Base-by-base conservation (phyloP, 2,888 invertebrate species). In the Petrolisthes manimaculis region DNA sequence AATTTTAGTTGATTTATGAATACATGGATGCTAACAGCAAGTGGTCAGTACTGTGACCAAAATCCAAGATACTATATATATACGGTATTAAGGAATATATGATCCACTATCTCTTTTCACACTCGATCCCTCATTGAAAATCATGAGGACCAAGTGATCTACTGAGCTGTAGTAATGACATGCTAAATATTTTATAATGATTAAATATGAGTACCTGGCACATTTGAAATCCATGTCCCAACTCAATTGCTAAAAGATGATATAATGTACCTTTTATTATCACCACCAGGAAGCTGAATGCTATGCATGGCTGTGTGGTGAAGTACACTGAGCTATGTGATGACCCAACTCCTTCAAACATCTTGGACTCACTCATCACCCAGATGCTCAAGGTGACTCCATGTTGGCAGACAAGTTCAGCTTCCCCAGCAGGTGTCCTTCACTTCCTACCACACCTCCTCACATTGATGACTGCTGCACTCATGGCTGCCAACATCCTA, bases 321-420 rank as follows among this genome's bases (percentile, higher is more conserved):
- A 61, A 88, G 61, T 74, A 86, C 75, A 88, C 90, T 12, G 74
- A 61, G 12, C 86, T 86, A 67, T 90, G 90, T 80, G 81, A 86
- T 5, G 88, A 90, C 61, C 84, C 88, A 9, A 90, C 90, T 21
- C 90, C 90, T 53, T 74, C 88, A 53, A 90, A 90, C 74, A 88
- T 90, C 24, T 82, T 90, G 56, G 88, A 88, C 77, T 88, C 90
- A 9, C 86, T 90, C 24, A 90, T 90, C 18, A 75, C 61, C 4
- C 88, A 90, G 77, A 81, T 90, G 83, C 55, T 90, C 6, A 90
- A 90, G 55, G 90, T 82, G 53, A 88, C 88, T 9, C 90, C 90
- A 21, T 90, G 90, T 71, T 84, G 77, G 78, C 83, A 84, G 78
- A 75, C 86, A 12, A 88, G 79, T 56, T 56, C 80, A 51, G 85